These are phyloP conservation scores for Folsomia manolachei DNA, from an alignment of 2,888 invertebrate genomes.

Conservation along the genomic window DNA sequence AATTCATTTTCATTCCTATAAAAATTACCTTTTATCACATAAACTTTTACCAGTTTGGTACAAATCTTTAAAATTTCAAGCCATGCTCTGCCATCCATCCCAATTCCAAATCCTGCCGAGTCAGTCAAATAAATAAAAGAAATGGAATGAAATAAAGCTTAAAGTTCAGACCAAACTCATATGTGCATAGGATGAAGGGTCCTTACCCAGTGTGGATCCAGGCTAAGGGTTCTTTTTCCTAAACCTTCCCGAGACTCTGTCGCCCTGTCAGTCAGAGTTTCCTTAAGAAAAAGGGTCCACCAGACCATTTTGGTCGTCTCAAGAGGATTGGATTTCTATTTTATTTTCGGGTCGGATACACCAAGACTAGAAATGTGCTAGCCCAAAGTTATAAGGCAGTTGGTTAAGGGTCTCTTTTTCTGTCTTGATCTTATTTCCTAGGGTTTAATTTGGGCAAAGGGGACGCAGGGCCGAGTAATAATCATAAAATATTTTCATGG, in stretches of 20 bases:
- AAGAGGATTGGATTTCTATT: not conserved
- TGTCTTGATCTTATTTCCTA: not conserved
- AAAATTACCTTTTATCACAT: too few relatives aligned
- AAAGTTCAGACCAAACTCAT: not conserved
- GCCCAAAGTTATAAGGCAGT: too few relatives aligned
- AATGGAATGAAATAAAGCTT: not conserved
- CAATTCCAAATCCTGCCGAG: not conserved
- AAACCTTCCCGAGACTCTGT: not conserved
- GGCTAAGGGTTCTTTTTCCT: not conserved
- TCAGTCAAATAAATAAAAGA: not conserved
- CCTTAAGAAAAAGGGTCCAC: not conserved
- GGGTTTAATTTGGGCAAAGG: not conserved
- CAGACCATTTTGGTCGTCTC: too few relatives aligned
- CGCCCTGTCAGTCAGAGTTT: not conserved
- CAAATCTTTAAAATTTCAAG: not conserved
- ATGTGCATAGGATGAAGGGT: not conserved
- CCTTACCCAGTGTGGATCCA: not conserved
- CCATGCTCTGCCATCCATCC: not conserved
- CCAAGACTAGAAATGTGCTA: not conserved
- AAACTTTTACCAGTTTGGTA: too few relatives aligned
- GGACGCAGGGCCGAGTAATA: not conserved
- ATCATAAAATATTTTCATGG: not conserved
- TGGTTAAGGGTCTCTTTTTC: not conserved
- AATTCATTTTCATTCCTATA: too few relatives aligned
- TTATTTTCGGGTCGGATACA: not conserved